These are phyloP conservation scores for Diorhabda carinulata DNA, from an alignment of 1,140 invertebrate genomes.

Conservation along the genomic window DNA sequence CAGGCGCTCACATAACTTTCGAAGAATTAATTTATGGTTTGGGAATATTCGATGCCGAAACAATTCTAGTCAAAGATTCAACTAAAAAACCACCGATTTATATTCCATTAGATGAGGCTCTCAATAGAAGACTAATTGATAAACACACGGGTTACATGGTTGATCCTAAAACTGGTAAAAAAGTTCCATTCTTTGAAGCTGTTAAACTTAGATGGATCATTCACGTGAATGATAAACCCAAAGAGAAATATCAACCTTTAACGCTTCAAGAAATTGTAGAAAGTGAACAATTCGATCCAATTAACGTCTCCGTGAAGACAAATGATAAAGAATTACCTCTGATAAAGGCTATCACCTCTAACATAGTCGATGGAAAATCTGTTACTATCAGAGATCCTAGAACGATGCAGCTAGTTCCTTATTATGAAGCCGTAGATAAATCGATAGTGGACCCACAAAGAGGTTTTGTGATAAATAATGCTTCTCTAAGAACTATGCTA, in stretches of 20 bases:
- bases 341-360: slow-evolving; percentile 65
- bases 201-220: slow-evolving; percentile 69
- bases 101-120: slow-evolving; percentile 68
- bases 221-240: slow-evolving; percentile 51
- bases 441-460: slow-evolving; percentile 72
- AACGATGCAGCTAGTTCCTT: slow-evolving; percentile 66
- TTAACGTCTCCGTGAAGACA: slow-evolving; percentile 59
- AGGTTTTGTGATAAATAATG: slow-evolving; percentile 66
- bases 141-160: slow-evolving; percentile 74
- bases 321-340: slow-evolving; percentile 62
- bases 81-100: slow-evolving; percentile 62
- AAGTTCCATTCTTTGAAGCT: slow-evolving; percentile 80
- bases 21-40: slow-evolving; percentile 71
- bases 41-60: slow-evolving; percentile 69
- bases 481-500: slow-evolving; percentile 63
- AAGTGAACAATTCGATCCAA: slow-evolving; percentile 60
- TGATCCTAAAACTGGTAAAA: slow-evolving; percentile 74
- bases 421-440: slow-evolving; percentile 71
- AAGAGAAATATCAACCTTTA: slow-evolving; percentile 46
- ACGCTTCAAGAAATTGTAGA: slow-evolving; percentile 64
- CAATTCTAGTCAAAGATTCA: slow-evolving; percentile 75
- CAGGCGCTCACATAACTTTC: slow-evolving; percentile 70
- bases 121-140: slow-evolving; percentile 71
- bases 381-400: slow-evolving; percentile 66
- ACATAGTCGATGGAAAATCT: slow-evolving; percentile 70